phyloP scores from a whole-genome alignment of 2,113 vertebrate genomes.

The Varanus komodoensis region DNA sequence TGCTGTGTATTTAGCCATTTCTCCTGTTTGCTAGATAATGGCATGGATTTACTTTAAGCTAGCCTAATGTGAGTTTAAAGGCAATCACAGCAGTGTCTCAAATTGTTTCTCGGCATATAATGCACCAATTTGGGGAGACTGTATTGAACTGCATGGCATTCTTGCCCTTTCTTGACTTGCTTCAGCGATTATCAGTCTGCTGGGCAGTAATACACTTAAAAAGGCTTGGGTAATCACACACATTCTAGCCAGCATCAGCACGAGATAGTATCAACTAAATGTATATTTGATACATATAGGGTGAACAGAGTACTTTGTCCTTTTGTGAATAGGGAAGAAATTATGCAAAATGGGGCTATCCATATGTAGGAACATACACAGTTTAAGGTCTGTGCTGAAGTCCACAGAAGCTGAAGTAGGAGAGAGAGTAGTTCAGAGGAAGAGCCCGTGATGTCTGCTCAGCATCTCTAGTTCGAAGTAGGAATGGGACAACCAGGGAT shows the following conservation, averaged over 20 bases:
- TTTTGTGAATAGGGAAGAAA: neutral
- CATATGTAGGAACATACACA: too few relatives aligned
- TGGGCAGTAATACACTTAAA: constrained; percentile 9
- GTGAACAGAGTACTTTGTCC: neutral
- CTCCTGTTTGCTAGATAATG: neutral
- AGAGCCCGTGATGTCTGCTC: neutral
- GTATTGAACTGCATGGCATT: constrained; percentile 23
- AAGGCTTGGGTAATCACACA: neutral
- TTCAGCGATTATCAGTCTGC: neutral
- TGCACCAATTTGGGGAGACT: neutral
- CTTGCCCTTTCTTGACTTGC: neutral
- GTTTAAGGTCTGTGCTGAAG: neutral
- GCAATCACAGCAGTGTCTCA: neutral
- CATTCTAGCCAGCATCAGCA: neutral
- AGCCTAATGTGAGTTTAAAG: constrained; percentile 7
- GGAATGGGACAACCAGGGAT: neutral
- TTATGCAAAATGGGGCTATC: neutral
- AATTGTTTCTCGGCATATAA: constrained; percentile 21
- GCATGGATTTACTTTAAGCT: constrained; percentile 26
- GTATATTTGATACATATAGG: neutral
- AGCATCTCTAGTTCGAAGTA: neutral
- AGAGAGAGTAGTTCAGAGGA: neutral
- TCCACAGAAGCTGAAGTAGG: neutral
- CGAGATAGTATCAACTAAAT: neutral
- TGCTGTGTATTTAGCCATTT: neutral